A percentile compares a stretch with the other conserved stretches of the same genome.
Evolutionary conservation across 2,113 vertebrate species (phyloP).

Genomic region (Xyrauchen texanus): DNA sequence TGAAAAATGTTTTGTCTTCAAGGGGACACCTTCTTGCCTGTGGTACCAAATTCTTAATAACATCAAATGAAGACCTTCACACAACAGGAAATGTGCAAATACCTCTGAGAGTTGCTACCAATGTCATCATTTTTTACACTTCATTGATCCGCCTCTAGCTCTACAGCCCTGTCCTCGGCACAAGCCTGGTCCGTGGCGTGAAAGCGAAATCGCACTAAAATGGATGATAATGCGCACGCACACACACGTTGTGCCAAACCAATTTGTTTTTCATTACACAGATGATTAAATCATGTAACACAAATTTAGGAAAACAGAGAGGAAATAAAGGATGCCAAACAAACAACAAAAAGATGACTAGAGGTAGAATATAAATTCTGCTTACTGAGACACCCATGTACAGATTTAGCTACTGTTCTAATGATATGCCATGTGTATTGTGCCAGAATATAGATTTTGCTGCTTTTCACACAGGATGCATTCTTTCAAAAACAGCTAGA

Average conservation of each 20-base stretch:
- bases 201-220: background rate
- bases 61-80: conserved; percentile 4
- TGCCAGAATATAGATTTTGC: no score
- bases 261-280: conserved; percentile 69
- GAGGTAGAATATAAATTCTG: background rate
- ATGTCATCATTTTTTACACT: conserved; percentile 45
- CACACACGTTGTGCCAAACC: conserved; percentile 51
- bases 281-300: conserved; percentile 60
- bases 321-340: background rate
- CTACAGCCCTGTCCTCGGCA: background rate
- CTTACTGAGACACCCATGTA: no score
- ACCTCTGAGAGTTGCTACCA: conserved; percentile 37
- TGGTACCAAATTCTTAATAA: background rate
- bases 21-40: background rate
- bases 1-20: background rate
- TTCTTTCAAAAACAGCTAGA: no score
- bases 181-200: background rate
- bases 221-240: background rate
- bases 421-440: no score
- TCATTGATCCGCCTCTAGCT: background rate
- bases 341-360: background rate
- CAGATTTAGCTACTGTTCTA: no score
- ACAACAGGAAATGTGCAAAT: conserved; percentile 4
- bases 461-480: no score
- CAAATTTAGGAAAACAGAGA: background rate